Percentiles rank a stretch among this genome's conserved stretches.
phyloP scores from a whole-genome alignment of 1,140 invertebrate species.

The Drosophila kurseongensis region DNA sequence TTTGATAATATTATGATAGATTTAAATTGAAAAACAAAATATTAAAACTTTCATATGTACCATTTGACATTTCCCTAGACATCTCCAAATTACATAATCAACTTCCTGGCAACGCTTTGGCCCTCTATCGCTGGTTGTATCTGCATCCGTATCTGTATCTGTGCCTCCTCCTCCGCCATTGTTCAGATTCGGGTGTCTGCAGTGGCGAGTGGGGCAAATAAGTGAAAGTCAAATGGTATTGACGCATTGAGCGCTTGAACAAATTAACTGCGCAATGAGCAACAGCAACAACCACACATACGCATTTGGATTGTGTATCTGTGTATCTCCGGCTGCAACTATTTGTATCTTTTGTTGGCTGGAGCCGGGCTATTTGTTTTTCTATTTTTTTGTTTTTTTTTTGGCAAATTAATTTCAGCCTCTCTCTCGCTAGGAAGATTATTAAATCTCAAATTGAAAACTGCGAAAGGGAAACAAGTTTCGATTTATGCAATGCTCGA shows the following conservation, averaged over 20 bases:
- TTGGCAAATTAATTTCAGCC: slow-evolving; percentile 49
- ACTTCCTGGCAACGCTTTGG: slow-evolving; percentile 10
- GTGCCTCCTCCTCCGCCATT: slow-evolving; percentile 27
- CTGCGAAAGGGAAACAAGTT: slow-evolving; percentile 49
- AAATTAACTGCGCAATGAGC: slow-evolving; percentile 81
- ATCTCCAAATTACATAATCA: slow-evolving; percentile 23
- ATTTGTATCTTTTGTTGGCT: slow-evolving; percentile 48
- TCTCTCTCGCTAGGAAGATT: slow-evolving; percentile 47
- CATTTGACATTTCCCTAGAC: not conserved
- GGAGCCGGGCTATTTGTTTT: slow-evolving; percentile 37
- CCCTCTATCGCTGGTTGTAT: slow-evolving; percentile 8
- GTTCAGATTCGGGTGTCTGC: slow-evolving; percentile 48
- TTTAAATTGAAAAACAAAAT: too few relatives aligned
- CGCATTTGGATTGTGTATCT: slow-evolving; percentile 13
- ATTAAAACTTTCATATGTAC: not conserved
- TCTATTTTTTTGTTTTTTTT: not conserved
- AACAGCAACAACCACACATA: slow-evolving; percentile 26
- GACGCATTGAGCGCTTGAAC: slow-evolving; percentile 79
- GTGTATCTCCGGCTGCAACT: slow-evolving; percentile 39
- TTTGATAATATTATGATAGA: too few relatives aligned
- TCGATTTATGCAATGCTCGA: slow-evolving; percentile 46
- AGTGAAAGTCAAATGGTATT: slow-evolving; percentile 81
- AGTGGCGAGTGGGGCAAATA: slow-evolving; percentile 59
- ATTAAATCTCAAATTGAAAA: slow-evolving; percentile 49
- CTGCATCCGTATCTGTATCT: slow-evolving; percentile 22